Conservation (phyloP, 2,797 vertebrate species). For the Hydrolagus colliei region DNA sequence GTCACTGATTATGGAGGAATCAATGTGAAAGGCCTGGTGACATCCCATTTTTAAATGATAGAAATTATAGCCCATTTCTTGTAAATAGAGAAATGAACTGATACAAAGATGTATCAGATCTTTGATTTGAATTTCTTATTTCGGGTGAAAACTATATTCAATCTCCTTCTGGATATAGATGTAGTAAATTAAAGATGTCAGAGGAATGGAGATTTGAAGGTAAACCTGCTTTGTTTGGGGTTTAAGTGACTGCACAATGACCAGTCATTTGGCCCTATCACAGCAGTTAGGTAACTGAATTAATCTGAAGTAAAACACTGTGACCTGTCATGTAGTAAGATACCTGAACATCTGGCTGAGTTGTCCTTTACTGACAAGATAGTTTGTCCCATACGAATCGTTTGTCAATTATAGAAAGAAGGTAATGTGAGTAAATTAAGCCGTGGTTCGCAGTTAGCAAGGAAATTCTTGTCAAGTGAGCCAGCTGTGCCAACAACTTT, state of each 20-base stretch:
- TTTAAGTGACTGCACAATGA: conserved; percentile 75
- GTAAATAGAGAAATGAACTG: neutral
- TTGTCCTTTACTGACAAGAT: conserved; percentile 74
- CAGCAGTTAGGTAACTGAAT: conserved; percentile 69
- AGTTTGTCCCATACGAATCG: conserved; percentile 81
- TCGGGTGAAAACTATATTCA: neutral
- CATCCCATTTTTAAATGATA: neutral
- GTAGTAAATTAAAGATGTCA: neutral
- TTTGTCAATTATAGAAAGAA: conserved; percentile 67
- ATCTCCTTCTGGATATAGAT: neutral
- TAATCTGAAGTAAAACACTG: conserved; percentile 80
- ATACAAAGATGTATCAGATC: neutral
- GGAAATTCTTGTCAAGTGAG: conserved; percentile 67
- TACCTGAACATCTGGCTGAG: conserved; percentile 77
- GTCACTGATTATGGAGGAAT: neutral
- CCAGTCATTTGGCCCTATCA: conserved; percentile 68
- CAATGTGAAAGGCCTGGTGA: neutral
- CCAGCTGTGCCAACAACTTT: conserved; percentile 70
- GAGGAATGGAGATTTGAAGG: neutral
- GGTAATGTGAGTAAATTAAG: conserved; percentile 62
- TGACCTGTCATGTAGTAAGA: conserved; percentile 76
- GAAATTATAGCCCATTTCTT: neutral
- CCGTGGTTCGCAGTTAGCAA: conserved; percentile 67
- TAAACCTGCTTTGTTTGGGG: conserved; percentile 59
- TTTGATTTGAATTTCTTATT: conserved; percentile 1